Percentiles rank a stretch among this genome's conserved stretches.
Conservation (phyloP, 2,888 invertebrate species). For the Drosophila quasianomalipes region DNA sequence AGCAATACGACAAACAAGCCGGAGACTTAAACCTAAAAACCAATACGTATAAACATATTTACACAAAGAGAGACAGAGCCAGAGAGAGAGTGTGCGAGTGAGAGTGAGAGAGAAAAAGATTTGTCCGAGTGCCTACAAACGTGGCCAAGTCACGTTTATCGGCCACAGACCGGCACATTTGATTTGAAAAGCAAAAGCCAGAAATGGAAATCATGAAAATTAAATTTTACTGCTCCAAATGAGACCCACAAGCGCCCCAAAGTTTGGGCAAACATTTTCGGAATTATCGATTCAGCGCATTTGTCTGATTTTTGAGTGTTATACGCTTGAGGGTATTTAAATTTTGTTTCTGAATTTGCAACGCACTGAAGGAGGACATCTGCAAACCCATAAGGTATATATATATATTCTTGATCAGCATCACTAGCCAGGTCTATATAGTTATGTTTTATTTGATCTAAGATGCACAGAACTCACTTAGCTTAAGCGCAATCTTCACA, state of each 20-base stretch:
- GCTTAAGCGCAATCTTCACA: neutral
- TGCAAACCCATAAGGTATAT: neutral
- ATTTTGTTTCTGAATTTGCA: neutral
- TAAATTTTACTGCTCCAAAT: slow-evolving; percentile 14
- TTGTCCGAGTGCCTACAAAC: slow-evolving; percentile 51
- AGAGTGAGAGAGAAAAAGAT: neutral
- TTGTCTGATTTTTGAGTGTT: neutral
- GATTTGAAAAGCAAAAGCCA: slow-evolving; percentile 1
- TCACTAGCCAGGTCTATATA: neutral
- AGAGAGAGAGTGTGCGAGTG: neutral
- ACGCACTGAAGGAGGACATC: neutral
- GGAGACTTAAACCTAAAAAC: slow-evolving; percentile 11
- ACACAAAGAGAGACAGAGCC: slow-evolving; percentile 10
- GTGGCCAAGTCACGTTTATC: slow-evolving; percentile 74
- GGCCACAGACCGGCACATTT: slow-evolving; percentile 56
- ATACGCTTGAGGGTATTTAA: neutral
- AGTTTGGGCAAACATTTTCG: slow-evolving; percentile 2
- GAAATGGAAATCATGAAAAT: slow-evolving; percentile 26
- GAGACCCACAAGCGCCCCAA: neutral
- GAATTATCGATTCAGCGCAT: slow-evolving; percentile 14
- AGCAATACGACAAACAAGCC: slow-evolving; percentile 46
- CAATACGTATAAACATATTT: slow-evolving; percentile 38
- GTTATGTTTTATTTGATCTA: neutral
- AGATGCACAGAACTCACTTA: no score
- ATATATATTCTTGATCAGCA: neutral